Evolutionary conservation across 1,140 invertebrate genomes (phyloP).

Genomic region (Batillaria attramentaria): DNA sequence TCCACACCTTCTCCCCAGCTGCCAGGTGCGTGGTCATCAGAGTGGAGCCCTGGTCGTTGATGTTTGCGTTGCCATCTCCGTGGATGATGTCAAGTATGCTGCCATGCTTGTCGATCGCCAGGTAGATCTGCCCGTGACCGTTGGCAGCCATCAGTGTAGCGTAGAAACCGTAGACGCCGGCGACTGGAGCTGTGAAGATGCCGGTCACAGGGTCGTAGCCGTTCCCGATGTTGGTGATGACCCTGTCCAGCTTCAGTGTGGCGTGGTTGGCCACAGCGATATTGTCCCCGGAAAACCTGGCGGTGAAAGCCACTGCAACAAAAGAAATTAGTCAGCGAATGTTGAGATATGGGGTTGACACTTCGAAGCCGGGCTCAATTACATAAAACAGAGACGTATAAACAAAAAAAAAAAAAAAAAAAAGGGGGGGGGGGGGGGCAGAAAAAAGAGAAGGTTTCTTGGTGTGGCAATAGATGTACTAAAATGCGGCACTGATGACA

Average conservation of each 20-base stretch:
- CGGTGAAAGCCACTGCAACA: slow-evolving; percentile 29
- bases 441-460: no score
- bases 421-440: no score
- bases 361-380: no score
- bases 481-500: no score
- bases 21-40: background rate
- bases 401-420: no score
- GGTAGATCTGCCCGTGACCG: background rate
- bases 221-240: slow-evolving; percentile 16
- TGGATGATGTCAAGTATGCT: background rate
- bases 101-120: background rate
- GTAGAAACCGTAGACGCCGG: slow-evolving; percentile 15
- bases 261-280: background rate
- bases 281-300: background rate
- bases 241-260: slow-evolving; percentile 1
- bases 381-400: no score
- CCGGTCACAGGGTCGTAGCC: slow-evolving; percentile 15
- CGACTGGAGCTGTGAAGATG: slow-evolving; percentile 16
- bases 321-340: no score
- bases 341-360: no score
- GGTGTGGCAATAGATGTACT: no score
- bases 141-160: background rate
- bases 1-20: slow-evolving; percentile 13
- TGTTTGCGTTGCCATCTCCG: background rate
- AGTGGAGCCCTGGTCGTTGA: slow-evolving; percentile 12